Percentiles rank a stretch among this genome's conserved stretches.
Conservation (phyloP, 37 sponge, comb jelly and placozoan species). For the Dysidea cf. avara region DNA sequence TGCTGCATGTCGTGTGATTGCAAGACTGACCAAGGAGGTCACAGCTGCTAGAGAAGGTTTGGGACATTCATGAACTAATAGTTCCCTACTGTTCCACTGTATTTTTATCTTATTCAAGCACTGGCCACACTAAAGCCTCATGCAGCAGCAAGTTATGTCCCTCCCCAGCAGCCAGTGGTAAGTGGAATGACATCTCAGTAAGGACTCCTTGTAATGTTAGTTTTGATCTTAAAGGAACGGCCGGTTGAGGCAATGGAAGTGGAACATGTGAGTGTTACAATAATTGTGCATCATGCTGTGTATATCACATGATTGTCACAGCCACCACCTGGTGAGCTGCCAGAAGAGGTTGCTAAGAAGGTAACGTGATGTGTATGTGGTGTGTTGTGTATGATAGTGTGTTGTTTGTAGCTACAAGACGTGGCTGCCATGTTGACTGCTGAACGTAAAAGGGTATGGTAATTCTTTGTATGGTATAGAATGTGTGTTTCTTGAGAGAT, state of each 20-base stretch:
- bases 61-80: not conserved
- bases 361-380: conserved; percentile 11
- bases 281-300: not conserved
- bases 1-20: conserved; percentile 98
- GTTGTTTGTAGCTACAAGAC: conserved; percentile 75
- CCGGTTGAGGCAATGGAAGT: not conserved
- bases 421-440: conserved; percentile 90
- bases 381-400: not conserved
- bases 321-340: conserved; percentile 57
- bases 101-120: conserved; percentile 37
- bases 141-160: conserved; percentile 50
- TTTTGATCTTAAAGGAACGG: too few relatives aligned
- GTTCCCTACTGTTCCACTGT: not conserved
- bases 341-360: conserved; percentile 74
- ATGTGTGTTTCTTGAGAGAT: too few relatives aligned
- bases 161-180: conserved; percentile 11
- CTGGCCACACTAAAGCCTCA: conserved; percentile 92
- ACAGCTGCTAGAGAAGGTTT: conserved; percentile 96
- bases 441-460: conserved; percentile 88
- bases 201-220: too few relatives aligned
- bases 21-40: conserved; percentile 92
- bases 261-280: conserved; percentile 20
- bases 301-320: not conserved
- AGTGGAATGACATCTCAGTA: too few relatives aligned
- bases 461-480: not conserved